A percentile compares a stretch with the other conserved stretches of the same genome.
phyloP scores from a whole-genome alignment of 1,140 invertebrate genomes.

The Acyrthosiphon pisum region DNA sequence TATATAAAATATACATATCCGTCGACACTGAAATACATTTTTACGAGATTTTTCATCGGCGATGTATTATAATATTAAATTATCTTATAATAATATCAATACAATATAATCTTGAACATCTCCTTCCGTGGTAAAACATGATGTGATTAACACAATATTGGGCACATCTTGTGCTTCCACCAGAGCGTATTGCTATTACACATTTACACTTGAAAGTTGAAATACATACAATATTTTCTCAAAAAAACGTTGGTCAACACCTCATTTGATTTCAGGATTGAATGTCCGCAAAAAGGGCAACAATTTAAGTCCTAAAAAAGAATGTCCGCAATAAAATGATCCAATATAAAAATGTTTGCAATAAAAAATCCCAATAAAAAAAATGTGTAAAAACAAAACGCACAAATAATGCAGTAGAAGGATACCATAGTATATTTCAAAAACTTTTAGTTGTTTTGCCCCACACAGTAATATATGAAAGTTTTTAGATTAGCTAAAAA shows the following conservation, averaged over 20 bases:
- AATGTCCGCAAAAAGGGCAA: not conserved
- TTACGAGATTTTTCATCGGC: not conserved
- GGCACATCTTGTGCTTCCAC: constrained; percentile 38
- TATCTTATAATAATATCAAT: not conserved
- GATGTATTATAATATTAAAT: not conserved
- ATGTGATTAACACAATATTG: constrained; percentile 33
- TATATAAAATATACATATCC: not conserved
- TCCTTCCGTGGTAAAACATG: not conserved
- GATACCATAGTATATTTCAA: not conserved
- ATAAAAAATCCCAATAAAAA: not conserved
- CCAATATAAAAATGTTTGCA: not conserved
- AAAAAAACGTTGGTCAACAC: not conserved
- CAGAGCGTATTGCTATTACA: not conserved
- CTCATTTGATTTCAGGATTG: not conserved
- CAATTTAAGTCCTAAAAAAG: not conserved
- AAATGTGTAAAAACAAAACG: not conserved
- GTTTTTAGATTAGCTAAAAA: not conserved
- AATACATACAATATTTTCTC: not conserved
- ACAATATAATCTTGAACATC: not conserved
- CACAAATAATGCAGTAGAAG: not conserved
- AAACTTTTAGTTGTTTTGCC: not conserved
- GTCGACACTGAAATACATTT: not conserved
- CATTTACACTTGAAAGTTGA: not conserved
- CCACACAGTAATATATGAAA: not conserved
- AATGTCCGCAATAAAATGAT: not conserved